phyloP scores from a whole-genome alignment of 2,888 invertebrate species.

The Marasmarcha lunaedactyla region DNA sequence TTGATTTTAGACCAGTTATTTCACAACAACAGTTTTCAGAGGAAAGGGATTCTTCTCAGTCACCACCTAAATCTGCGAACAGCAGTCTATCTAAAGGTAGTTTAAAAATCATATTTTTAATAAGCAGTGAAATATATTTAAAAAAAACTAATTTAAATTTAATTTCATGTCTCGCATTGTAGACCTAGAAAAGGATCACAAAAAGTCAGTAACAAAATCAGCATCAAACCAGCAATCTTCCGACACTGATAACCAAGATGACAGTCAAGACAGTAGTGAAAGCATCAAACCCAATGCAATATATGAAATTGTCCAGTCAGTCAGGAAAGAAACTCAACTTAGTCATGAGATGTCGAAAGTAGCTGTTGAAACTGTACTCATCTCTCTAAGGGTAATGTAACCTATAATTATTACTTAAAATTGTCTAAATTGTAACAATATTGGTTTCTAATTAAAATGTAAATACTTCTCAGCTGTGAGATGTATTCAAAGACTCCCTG shows the following conservation, averaged over 20 bases:
- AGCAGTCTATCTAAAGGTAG: slow-evolving; percentile 33
- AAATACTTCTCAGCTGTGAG: no score
- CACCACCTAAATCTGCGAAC: slow-evolving; percentile 34
- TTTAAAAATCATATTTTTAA: slow-evolving; percentile 4
- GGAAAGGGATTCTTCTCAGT: slow-evolving; percentile 37
- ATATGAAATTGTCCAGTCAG: slow-evolving; percentile 83
- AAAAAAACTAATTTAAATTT: no score
- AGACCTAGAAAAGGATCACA: no score
- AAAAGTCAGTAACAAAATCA: slow-evolving; percentile 23
- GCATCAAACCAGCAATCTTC: slow-evolving; percentile 48
- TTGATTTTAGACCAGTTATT: slow-evolving; percentile 55
- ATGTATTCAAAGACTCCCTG: no score
- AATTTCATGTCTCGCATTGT: no score
- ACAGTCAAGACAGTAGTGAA: slow-evolving; percentile 61
- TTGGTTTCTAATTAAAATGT: slow-evolving; percentile 1
- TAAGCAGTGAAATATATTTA: slow-evolving; percentile 4
- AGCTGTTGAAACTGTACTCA: slow-evolving; percentile 83
- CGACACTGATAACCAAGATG: slow-evolving; percentile 59
- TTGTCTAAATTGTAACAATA: no score
- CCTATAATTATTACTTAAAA: slow-evolving; percentile 8
- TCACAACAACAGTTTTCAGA: slow-evolving; percentile 58
- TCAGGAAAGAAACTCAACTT: slow-evolving; percentile 85
- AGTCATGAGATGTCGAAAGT: slow-evolving; percentile 89
- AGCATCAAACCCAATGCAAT: slow-evolving; percentile 67
- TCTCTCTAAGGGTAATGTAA: slow-evolving; percentile 52